A percentile compares a stretch with the other conserved stretches of the same genome.
Evolutionary conservation across 1,140 invertebrate species (phyloP).

Genomic region (Hyposmocoma kahamanoa): DNA sequence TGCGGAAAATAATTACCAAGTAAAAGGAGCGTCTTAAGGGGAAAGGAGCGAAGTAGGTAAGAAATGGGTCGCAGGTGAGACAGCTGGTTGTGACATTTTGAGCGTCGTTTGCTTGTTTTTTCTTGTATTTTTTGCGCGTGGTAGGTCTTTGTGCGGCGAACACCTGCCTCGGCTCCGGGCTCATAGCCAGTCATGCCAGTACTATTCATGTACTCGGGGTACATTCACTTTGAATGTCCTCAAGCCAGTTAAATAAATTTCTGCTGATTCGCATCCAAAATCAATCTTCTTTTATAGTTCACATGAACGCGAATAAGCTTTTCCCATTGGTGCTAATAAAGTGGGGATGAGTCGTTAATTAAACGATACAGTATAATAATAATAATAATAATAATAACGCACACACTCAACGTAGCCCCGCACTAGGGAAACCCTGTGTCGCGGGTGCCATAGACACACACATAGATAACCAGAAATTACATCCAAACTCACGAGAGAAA

Average conservation of each 20-base stretch:
- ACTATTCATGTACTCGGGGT: constrained; percentile 26
- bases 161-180: constrained; percentile 46
- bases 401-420: too few species aligned
- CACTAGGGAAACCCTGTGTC: too few species aligned
- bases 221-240: constrained; percentile 24
- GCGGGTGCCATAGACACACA: too few species aligned
- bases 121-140: constrained; percentile 42
- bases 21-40: neutral
- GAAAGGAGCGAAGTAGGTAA: constrained; percentile 5
- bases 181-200: constrained; percentile 24
- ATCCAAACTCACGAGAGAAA: too few species aligned
- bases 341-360: neutral
- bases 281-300: constrained; percentile 1
- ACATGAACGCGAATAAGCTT: neutral
- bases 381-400: too few species aligned
- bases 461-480: too few species aligned
- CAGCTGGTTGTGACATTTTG: constrained; percentile 63
- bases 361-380: too few species aligned
- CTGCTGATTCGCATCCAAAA: neutral
- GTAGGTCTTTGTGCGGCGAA: constrained; percentile 44
- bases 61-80: constrained; percentile 34
- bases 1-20: neutral
- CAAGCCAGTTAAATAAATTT: constrained; percentile 20
- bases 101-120: constrained; percentile 33
- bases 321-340: neutral